Evolutionary conservation across 2,797 vertebrate species (phyloP).

Genomic region (Graptemys geographica): DNA sequence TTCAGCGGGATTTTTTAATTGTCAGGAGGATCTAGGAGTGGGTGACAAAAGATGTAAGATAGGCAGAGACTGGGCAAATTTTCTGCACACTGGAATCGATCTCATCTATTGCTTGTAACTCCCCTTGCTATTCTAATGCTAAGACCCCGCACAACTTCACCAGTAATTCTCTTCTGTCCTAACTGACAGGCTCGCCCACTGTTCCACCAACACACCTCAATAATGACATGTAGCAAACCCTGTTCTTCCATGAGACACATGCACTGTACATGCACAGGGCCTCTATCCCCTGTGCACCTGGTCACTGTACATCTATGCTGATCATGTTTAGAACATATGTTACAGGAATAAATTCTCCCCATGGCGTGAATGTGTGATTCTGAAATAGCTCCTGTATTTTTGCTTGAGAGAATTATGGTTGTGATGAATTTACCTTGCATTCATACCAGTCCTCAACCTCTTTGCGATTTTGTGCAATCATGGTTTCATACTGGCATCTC

Average conservation of each 20-base stretch:
- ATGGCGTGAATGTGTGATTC: neutral
- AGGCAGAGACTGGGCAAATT: neutral
- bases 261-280: rapidly evolving
- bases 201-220: neutral
- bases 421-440: constrained; percentile 76
- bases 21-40: neutral
- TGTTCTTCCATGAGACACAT: neutral
- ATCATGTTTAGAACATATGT: rapidly evolving
- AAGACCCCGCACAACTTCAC: neutral
- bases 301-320: neutral
- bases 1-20: neutral
- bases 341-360: neutral
- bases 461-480: constrained; percentile 84
- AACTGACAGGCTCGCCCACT: neutral
- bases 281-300: neutral
- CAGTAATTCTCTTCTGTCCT: neutral
- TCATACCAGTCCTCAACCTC: constrained; percentile 85
- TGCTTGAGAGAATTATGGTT: neutral
- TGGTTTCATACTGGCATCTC: constrained; percentile 83
- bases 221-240: rapidly evolving
- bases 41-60: neutral
- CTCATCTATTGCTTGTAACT: rapidly evolving
- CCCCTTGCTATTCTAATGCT: neutral
- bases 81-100: neutral
- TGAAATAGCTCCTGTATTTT: neutral